Evolutionary conservation across 37 sponge, comb jelly and placozoan genomes (phyloP).

Genomic region (Mnemiopsis leidyi): DNA sequence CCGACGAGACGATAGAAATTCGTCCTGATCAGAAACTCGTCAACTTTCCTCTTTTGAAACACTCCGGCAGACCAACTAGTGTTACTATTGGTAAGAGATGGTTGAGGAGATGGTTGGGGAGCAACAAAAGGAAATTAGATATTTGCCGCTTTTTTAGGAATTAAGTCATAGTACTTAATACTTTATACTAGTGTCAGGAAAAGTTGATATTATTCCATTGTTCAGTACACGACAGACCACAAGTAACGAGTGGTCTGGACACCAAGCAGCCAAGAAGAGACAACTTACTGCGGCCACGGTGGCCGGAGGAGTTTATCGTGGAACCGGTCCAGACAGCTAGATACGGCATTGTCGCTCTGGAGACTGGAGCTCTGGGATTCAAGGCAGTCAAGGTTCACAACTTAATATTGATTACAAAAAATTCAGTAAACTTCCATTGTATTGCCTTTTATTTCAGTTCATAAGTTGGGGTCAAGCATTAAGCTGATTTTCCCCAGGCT

Average conservation of each 20-base stretch:
- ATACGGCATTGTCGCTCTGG: not conserved
- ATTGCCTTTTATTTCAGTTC: too few species aligned
- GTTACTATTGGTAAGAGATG: not conserved
- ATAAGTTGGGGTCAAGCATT: too few species aligned
- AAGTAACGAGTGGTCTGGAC: not conserved
- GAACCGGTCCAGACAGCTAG: not conserved
- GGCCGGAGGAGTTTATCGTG: conserved; percentile 42
- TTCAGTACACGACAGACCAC: conserved; percentile 34
- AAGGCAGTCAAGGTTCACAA: not conserved
- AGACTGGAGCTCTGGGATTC: not conserved
- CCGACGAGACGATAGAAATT: conserved; percentile 34
- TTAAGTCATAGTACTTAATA: too few species aligned
- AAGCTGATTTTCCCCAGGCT: not conserved
- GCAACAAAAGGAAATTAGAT: too few species aligned
- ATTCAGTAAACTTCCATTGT: too few species aligned
- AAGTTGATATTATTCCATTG: too few species aligned
- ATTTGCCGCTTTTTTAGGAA: too few species aligned
- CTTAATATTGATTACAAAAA: not conserved
- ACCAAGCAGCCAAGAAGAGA: not conserved
- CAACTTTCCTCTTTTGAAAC: not conserved
- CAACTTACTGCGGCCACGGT: not conserved
- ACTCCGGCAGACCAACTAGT: not conserved
- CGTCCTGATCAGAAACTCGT: conserved; percentile 7
- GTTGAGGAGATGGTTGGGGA: too few species aligned
- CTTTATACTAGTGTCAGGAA: too few species aligned